Evolutionary conservation across 2,888 invertebrate genomes (phyloP).

Genomic region (Platerodrilus igneus): DNA sequence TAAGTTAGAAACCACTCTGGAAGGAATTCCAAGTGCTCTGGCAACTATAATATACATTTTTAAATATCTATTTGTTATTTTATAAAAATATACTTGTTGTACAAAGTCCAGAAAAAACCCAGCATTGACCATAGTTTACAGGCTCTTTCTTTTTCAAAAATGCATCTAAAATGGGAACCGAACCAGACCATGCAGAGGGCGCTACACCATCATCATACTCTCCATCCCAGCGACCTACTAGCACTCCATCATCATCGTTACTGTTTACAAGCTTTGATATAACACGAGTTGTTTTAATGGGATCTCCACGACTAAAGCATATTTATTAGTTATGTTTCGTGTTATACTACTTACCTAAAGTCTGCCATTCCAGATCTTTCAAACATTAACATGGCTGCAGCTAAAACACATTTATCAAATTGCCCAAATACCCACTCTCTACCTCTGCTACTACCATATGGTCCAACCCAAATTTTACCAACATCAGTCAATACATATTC

Average conservation of each 20-base stretch:
- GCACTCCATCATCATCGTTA: constrained; percentile 71
- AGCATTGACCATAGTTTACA: constrained; percentile 81
- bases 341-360: constrained; percentile 45
- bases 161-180: constrained; percentile 69
- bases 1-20: constrained; percentile 75
- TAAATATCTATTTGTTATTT: background rate
- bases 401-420: constrained; percentile 67
- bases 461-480: constrained; percentile 83
- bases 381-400: constrained; percentile 65
- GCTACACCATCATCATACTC: constrained; percentile 69
- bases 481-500: constrained; percentile 77
- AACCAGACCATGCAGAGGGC: constrained; percentile 77
- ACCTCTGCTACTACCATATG: constrained; percentile 66
- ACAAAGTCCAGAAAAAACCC: constrained; percentile 80
- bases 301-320: constrained; percentile 64
- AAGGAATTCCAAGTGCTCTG: constrained; percentile 75
- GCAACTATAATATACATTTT: constrained; percentile 54
- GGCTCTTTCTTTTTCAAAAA: constrained; percentile 60
- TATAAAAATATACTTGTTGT: constrained; percentile 59
- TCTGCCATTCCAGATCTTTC: constrained; percentile 61
- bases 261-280: constrained; percentile 74
- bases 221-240: constrained; percentile 71
- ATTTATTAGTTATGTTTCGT: no score
- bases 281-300: constrained; percentile 62
- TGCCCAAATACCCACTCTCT: constrained; percentile 82